phyloP scores from a whole-genome alignment of 2,888 invertebrate genomes.

The Philereme vetulata region DNA sequence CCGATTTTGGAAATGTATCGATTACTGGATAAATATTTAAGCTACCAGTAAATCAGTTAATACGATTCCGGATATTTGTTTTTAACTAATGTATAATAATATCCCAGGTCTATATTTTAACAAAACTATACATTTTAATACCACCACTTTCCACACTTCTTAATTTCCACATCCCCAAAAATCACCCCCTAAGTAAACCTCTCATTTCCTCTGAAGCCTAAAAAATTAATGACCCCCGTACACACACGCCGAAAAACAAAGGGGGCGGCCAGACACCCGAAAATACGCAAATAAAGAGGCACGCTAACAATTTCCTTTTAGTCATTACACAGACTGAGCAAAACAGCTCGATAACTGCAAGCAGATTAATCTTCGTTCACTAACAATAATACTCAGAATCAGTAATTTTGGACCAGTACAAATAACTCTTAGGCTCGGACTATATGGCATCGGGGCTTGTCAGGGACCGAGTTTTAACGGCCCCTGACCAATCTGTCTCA shows the following conservation, averaged over 20 bases:
- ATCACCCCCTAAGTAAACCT: slow-evolving; percentile 47
- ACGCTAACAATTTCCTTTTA: slow-evolving; percentile 74
- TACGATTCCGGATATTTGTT: no score
- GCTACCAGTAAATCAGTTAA: no score
- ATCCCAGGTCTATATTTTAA: no score
- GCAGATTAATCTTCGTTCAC: background rate
- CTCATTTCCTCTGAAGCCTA: slow-evolving; percentile 65
- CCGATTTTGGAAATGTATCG: no score
- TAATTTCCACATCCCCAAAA: slow-evolving; percentile 27
- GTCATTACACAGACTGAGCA: slow-evolving; percentile 53
- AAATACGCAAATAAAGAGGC: slow-evolving; percentile 66
- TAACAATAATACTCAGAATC: background rate
- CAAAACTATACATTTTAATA: slow-evolving; percentile 14
- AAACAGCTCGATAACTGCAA: slow-evolving; percentile 26
- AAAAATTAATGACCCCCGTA: slow-evolving; percentile 72
- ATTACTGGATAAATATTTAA: no score
- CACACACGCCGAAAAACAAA: slow-evolving; percentile 74
- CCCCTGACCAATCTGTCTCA: no score
- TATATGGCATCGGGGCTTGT: no score
- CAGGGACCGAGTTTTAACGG: no score
- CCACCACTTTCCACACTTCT: slow-evolving; percentile 14
- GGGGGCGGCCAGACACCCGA: slow-evolving; percentile 59
- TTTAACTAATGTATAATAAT: no score
- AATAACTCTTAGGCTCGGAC: no score
- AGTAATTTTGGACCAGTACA: no score